A percentile compares a stretch with the other conserved stretches of the same genome.
phyloP scores from a whole-genome alignment of 2,113 vertebrate species.

The Labeo rohita region DNA sequence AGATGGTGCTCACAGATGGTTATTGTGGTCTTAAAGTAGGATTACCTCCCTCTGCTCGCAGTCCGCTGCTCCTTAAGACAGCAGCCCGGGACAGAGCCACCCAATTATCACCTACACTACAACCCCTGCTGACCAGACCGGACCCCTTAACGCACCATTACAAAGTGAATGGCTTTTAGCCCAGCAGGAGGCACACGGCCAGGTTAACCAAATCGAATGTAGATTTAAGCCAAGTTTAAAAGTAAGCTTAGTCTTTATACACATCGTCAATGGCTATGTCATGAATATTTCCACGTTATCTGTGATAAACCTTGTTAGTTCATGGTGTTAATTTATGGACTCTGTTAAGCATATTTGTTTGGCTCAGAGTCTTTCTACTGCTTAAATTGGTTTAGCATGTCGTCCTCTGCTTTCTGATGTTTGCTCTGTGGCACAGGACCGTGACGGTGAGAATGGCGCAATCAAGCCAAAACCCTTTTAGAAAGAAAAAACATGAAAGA shows the following conservation, averaged over 20 bases:
- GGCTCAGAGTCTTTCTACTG: constrained; percentile 47
- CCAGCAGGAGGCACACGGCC: constrained; percentile 12
- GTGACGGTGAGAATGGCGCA: neutral
- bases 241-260: neutral
- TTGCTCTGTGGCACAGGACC: neutral
- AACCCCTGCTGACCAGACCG: constrained; percentile 34
- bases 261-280: neutral
- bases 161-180: constrained; percentile 11
- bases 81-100: constrained; percentile 67
- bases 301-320: constrained; percentile 18
- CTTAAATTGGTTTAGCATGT: constrained; percentile 64
- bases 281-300: neutral
- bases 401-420: neutral
- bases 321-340: neutral
- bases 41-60: constrained; percentile 79
- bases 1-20: constrained; percentile 86
- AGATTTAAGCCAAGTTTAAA: neutral
- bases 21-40: constrained; percentile 79
- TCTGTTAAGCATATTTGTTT: constrained; percentile 20
- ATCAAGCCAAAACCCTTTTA: neutral
- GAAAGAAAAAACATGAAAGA: neutral
- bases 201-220: neutral
- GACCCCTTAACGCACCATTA: constrained; percentile 3
- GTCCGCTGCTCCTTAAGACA: constrained; percentile 68
- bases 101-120: constrained; percentile 62